These are phyloP conservation scores for Aegotheles bennettii DNA, from an alignment of 2,113 vertebrate species.

Conservation along the genomic window DNA sequence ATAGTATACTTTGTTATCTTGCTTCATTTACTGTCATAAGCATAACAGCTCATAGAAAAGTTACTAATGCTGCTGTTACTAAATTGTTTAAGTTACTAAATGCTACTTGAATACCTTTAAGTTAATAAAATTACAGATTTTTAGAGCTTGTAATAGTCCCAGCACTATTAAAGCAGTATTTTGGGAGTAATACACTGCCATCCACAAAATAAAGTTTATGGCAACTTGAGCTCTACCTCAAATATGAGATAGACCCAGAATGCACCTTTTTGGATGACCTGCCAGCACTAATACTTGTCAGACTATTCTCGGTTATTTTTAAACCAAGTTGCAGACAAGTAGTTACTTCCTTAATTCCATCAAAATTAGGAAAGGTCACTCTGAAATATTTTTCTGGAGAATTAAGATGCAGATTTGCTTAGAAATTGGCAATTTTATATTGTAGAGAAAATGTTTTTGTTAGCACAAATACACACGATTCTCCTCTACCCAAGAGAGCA, in stretches of 20 bases:
- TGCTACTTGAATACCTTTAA: neutral
- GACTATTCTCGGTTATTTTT: neutral
- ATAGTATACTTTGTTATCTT: neutral
- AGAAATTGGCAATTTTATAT: neutral
- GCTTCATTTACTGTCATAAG: neutral
- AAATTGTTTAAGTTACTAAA: no score
- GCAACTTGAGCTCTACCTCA: neutral
- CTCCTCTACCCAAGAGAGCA: neutral
- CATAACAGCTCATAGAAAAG: neutral
- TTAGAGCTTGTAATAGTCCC: neutral
- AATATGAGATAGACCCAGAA: neutral
- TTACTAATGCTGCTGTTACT: accelerated
- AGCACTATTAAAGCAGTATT: neutral
- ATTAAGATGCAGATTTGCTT: neutral
- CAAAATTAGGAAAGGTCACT: neutral
- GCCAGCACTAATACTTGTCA: neutral
- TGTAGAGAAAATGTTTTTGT: neutral
- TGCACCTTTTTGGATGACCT: neutral
- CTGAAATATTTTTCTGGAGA: neutral
- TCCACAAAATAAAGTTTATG: neutral
- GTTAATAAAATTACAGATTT: neutral
- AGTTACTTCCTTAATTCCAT: neutral
- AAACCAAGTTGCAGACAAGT: neutral
- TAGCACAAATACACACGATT: neutral
- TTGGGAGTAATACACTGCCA: neutral